These are phyloP conservation scores for Aphis gossypii DNA, from an alignment of 1,140 invertebrate species.

Conservation along the genomic window DNA sequence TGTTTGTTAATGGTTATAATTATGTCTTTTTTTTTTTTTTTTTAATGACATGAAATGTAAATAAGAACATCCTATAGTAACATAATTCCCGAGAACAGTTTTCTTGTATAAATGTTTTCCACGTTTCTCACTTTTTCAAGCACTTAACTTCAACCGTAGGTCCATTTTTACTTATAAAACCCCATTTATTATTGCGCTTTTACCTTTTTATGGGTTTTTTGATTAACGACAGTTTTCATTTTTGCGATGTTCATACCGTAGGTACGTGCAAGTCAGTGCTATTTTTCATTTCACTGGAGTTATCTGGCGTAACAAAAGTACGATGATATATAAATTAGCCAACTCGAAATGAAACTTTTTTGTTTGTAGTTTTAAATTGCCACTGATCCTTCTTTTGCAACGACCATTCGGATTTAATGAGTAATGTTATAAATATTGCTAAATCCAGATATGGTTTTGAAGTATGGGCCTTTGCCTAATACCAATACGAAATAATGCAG, in stretches of 20 bases:
- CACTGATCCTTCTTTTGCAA: neutral
- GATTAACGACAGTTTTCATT: conserved; percentile 52
- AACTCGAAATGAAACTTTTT: conserved; percentile 42
- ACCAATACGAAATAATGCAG: neutral
- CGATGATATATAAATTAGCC: conserved; percentile 51
- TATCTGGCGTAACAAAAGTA: conserved; percentile 42
- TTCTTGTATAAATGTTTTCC: conserved; percentile 35
- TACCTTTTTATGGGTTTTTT: conserved; percentile 53
- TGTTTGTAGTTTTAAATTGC: conserved; percentile 27
- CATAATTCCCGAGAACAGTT: conserved; percentile 11
- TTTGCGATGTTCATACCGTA: conserved; percentile 43
- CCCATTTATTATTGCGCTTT: conserved; percentile 47
- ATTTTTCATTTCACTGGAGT: conserved; percentile 50
- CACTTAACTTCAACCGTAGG: conserved; percentile 44
- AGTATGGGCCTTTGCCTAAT: neutral
- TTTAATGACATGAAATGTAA: conserved; percentile 22
- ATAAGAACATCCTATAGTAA: neutral
- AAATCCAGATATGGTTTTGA: neutral
- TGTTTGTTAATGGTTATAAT: neutral
- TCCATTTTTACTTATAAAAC: conserved; percentile 42
- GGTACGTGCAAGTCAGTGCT: conserved; percentile 16
- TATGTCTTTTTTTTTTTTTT: neutral
- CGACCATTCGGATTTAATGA: neutral
- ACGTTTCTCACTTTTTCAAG: conserved; percentile 44
- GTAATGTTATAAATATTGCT: neutral